These are phyloP conservation scores for Ochotona princeps DNA, from an alignment of 2,113 vertebrate species.

Conservation along the genomic window DNA sequence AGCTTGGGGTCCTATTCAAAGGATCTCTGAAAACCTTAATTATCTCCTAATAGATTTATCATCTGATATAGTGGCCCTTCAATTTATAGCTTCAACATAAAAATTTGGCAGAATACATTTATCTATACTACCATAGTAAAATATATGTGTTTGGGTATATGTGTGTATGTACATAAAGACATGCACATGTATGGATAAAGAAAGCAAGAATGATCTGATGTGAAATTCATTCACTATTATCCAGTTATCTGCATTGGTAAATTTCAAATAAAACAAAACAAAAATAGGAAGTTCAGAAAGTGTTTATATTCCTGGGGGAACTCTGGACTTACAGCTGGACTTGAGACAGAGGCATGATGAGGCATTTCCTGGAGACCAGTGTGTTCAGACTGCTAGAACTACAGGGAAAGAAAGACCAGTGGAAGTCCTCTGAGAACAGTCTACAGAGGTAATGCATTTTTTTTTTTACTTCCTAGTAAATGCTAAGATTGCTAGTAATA, in stretches of 20 bases:
- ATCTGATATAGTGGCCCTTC: neutral
- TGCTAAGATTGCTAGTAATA: neutral
- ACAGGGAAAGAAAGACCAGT: neutral
- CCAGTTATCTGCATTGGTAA: neutral
- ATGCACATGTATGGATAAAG: neutral
- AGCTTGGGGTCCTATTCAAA: neutral
- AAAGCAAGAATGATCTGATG: neutral
- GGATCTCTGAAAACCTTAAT: neutral
- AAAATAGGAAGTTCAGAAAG: neutral
- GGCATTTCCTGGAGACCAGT: neutral
- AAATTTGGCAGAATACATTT: neutral
- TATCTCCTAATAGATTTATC: neutral
- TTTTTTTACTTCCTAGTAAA: neutral
- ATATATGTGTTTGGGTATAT: neutral
- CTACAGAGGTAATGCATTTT: neutral
- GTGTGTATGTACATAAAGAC: neutral
- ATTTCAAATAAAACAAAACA: neutral
- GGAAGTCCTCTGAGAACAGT: neutral
- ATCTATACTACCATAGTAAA: neutral
- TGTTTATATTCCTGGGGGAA: neutral
- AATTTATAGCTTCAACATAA: neutral
- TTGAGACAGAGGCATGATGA: neutral
- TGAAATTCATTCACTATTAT: neutral
- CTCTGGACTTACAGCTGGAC: neutral
- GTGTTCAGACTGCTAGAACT: neutral